A percentile compares a stretch with the other conserved stretches of the same genome.
These are phyloP conservation scores for Peribatodes rhomboidaria DNA, from an alignment of 2,888 invertebrate genomes.

Conservation along the genomic window DNA sequence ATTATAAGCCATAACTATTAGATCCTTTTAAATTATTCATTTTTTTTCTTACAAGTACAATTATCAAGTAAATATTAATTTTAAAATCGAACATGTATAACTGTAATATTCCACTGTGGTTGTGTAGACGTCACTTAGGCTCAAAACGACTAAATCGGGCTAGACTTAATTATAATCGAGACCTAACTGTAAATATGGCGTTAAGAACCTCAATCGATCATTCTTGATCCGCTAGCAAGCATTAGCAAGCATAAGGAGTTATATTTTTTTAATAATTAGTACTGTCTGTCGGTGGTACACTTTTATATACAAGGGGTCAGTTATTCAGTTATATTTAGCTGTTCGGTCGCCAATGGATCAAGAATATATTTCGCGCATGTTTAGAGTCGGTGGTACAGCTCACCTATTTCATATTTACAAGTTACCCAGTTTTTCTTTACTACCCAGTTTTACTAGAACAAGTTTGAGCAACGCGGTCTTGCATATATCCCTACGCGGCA, in stretches of 20 bases:
- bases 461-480: neutral
- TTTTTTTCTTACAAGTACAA: neutral
- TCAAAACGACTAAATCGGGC: conserved; percentile 31
- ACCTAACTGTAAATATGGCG: conserved; percentile 28
- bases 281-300: conserved; percentile 28
- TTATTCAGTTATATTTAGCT: conserved; percentile 8
- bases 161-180: conserved; percentile 29
- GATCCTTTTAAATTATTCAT: neutral
- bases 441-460: conserved; percentile 6
- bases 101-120: conserved; percentile 33
- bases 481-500: neutral
- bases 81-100: neutral
- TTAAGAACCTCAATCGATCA: conserved; percentile 15
- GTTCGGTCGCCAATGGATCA: conserved; percentile 32
- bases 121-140: conserved; percentile 44
- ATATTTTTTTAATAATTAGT: conserved; percentile 4
- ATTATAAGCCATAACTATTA: neutral
- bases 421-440: conserved; percentile 1
- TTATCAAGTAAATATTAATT: neutral
- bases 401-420: conserved; percentile 41
- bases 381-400: conserved; percentile 44
- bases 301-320: conserved; percentile 25
- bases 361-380: conserved; percentile 38
- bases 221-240: conserved; percentile 31
- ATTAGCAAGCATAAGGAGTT: conserved; percentile 14